Evolutionary conservation across 2,113 vertebrate genomes (phyloP), one percentile per base, ranked within the genome.

Genomic region (Salvator merianae): DNA sequence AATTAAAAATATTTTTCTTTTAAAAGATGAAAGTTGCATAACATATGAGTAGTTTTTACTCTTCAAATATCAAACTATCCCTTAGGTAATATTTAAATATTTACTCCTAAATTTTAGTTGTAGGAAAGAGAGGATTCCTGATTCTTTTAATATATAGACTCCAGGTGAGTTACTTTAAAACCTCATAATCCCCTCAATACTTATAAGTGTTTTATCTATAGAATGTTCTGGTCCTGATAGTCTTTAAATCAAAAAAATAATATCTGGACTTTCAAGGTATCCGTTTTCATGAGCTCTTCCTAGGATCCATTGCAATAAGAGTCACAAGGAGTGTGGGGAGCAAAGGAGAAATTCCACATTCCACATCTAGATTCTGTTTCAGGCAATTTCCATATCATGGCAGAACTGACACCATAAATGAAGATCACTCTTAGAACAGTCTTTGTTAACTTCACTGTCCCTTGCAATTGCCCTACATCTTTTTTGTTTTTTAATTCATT

Each of bases 131-230:
- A 88, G 81, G 69, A 91, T 84, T 79, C 34, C 78, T 91, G 76
- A 47, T 50, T 89, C 87, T 94, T 88, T 92, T 88, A 89, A 83
- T 74, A 83, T 83, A 88, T 91, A 76, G 80, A 84, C 93, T 94
- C 85, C 71, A 89, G 65, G 84, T 85, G 82, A 34, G 73, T 92
- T 92, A 91, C 76, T 93, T 83, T 88, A 92, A n/a, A 89, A 88
- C 93, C 88, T 93, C 81, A 94, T 93, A 92, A 94, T 94, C 91
- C 90, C 84, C 34, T 85, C 76, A 89, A 59, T 81, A 90, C 80
- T 94, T 94, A 90, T 26, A 84, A 66, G 90, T 77, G 78, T 88
- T 85, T 88, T 92, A 93, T 93, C 82, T 83, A 47, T 28, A 75
- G 81, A 63, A 80, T 74, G 81, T 92, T 91, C 71, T 79, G 91